Base-by-base conservation (phyloP, 2,888 invertebrate species). In the Panzeria rudis region DNA sequence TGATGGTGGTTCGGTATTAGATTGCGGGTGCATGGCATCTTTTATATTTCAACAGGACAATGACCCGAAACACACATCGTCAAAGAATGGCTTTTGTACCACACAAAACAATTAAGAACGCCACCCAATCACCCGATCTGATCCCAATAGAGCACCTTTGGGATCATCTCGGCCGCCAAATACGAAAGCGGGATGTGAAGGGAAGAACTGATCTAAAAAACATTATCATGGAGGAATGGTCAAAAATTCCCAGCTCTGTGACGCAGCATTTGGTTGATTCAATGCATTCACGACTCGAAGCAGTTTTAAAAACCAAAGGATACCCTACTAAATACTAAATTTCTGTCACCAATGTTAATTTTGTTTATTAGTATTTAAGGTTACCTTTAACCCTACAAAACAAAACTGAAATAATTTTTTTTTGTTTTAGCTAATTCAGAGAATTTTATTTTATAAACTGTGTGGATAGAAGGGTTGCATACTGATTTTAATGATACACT, bases 401-500 rank as follows among this genome's bases (percentile, higher is more conserved):
- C 29, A 29, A 29, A 29, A 29, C 29, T 29, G 29, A 52, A 52
- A 23, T 3, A 23, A 11, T 23, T 20, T 52, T 23, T 23, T 11
- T 73, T 47, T 61, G 32, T n/a, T 61, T 50, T 44, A 35, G n/a
- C 2, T 15, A 11, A 61, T 1, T 73, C 32, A 15, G 6, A 25
- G 44, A 11, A 32, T 50, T 56, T 72, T 64, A 64, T 73, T 73
- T 73, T 61, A 15, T 47, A 1, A 72, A 59, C 29, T 61, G 17
- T 73, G 35, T 62, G 29, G 52, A 13, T 32, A 62, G 35, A 32
- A 50, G 9, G 35, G 59, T 20, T 62, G 62, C 38, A 73, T 62
- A 73, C 50, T 38, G 50, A 73, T 73, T 73, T 73, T 73, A 35
- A 47, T 72, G 47, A 72, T 72, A 38, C 54, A 56, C 54, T 25